These are phyloP conservation scores for Andricus grossulariae DNA, from an alignment of 1,140 invertebrate genomes.

Conservation along the genomic window DNA sequence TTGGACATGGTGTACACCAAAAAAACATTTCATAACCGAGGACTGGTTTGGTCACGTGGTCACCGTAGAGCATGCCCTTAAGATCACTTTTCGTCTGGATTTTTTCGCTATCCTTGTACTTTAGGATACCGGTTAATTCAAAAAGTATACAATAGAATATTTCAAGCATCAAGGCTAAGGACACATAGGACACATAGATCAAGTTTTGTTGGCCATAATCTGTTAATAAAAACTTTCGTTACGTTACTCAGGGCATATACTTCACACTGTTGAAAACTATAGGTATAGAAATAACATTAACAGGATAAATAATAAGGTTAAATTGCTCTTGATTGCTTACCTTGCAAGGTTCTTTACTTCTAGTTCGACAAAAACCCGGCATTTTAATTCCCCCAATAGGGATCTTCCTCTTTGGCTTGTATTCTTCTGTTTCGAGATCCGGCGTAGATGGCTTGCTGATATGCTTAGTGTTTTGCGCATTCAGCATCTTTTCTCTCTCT, in stretches of 20 bases:
- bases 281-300: no score
- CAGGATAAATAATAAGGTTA: no score
- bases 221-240: no score
- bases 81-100: no score
- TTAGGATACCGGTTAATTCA: no score
- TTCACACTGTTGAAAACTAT: no score
- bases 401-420: slow-evolving; percentile 84
- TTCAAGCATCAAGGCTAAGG: neutral
- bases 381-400: slow-evolving; percentile 89
- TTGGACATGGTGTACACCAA: no score
- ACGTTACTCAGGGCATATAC: slow-evolving; percentile 33
- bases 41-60: no score
- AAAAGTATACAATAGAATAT: neutral
- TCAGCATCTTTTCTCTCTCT: slow-evolving; percentile 84
- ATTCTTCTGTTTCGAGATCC: slow-evolving; percentile 74
- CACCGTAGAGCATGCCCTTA: no score
- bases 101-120: no score
- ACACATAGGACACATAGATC: slow-evolving; percentile 32
- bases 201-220: neutral
- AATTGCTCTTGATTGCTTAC: slow-evolving; percentile 57
- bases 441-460: slow-evolving; percentile 62
- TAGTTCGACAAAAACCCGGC: slow-evolving; percentile 86
- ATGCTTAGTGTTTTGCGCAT: slow-evolving; percentile 78
- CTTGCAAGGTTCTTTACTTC: slow-evolving; percentile 83
- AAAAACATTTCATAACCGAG: no score